Evolutionary conservation across 2,888 invertebrate genomes (phyloP), one percentile per base, ranked within the genome.

Genomic region (Diplolepis rosae): DNA sequence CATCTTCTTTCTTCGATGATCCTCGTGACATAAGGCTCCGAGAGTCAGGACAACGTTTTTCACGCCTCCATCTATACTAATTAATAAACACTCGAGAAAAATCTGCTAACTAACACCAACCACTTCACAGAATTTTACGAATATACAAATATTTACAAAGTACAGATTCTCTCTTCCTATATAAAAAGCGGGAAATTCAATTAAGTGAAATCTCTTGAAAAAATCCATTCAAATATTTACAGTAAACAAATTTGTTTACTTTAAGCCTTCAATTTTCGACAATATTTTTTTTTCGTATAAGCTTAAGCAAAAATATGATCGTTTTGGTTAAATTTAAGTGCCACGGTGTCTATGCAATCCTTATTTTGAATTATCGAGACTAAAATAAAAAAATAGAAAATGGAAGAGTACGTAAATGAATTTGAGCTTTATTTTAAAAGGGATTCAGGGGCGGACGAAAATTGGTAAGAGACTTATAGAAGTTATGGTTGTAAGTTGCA

Each of bases 1-100:
- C 85, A 87, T 88, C 85, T 84, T 86, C 85, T 83, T 83, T 81
- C 81, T 75, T 73, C 68, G 73, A 72, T 69, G 68, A 72, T 68
- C 3, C 66, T 70, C 66, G 68, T 39, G 35, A 39, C 61, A 39
- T 61, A 7, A 24, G n/a, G n/a, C 27, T 39, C 24, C n/a, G n/a
- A 13, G 32, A 32, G 18, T n/a, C 35, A 24, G 22, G 22, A 61
- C 13, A n/a, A 61, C 7, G 24, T 61, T 61, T n/a, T 39, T 61
- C 15, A 61, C 61, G 24, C 61, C 39, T 35, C 39, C 74, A 45
- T 45, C 48, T 50, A n/a, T n/a, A n/a, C n/a, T 42, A 24, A 22
- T 9, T 32, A 45, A 42, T 66, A 56, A 72, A 56, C 35, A 35
- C 67, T 15, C n/a, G n/a, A n/a, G n/a, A n/a, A n/a, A n/a, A n/a